phyloP scores from a whole-genome alignment of 2,888 invertebrate genomes.

The Catotricha subobsoleta region DNA sequence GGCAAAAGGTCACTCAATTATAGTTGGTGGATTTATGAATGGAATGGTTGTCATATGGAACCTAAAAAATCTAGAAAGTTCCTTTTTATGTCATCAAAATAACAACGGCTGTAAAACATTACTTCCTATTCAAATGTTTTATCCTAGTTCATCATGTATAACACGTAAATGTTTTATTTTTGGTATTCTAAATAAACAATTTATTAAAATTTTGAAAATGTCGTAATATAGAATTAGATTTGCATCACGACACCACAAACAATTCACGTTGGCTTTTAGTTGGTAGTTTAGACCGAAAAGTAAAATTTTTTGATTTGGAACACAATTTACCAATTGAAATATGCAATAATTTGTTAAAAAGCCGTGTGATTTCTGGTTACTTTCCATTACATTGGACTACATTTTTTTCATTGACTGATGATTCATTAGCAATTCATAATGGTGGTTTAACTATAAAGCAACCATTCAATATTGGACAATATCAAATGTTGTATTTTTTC shows the following conservation, averaged over 20 bases:
- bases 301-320: conserved; percentile 8
- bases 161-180: neutral
- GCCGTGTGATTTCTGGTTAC: conserved; percentile 14
- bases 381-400: conserved; percentile 25
- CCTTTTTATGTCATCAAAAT: conserved; percentile 22
- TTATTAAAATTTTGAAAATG: neutral
- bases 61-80: conserved; percentile 27
- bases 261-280: conserved; percentile 24
- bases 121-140: conserved; percentile 35
- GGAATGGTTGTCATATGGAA: conserved; percentile 46
- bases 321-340: neutral
- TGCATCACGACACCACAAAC: conserved; percentile 20
- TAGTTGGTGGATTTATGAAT: conserved; percentile 43
- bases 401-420: conserved; percentile 15
- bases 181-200: neutral
- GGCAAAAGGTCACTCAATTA: conserved; percentile 28
- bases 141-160: conserved; percentile 27
- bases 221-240: conserved; percentile 15
- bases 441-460: conserved; percentile 1
- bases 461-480: neutral
- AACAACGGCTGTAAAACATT: conserved; percentile 23
- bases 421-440: conserved; percentile 8
- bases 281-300: conserved; percentile 5
- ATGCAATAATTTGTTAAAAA: conserved; percentile 8
- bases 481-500: neutral